Conservation (phyloP, 2,113 vertebrate species). For the Trichomycterus rosablanca region DNA sequence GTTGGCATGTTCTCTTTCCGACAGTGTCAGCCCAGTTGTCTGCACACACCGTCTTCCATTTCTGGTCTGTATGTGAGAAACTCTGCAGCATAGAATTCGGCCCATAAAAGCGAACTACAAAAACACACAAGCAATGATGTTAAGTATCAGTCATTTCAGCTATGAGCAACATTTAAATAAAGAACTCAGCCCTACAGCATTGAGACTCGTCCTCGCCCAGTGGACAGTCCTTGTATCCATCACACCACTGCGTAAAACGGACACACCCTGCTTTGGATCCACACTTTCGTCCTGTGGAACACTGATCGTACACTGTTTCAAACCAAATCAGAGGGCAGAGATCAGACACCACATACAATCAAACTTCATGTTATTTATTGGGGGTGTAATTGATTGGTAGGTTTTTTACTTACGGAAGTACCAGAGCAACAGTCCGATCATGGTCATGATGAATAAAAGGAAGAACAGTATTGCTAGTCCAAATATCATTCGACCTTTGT, state of each 20-base stretch:
- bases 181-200: neutral
- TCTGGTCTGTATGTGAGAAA: slow-evolving; percentile 45
- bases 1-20: slow-evolving; percentile 48
- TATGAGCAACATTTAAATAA: too few relatives aligned
- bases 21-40: slow-evolving; percentile 50
- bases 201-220: neutral
- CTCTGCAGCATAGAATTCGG: slow-evolving; percentile 52
- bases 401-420: slow-evolving; percentile 2
- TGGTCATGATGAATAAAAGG: neutral
- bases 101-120: slow-evolving; percentile 58
- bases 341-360: neutral
- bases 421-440: neutral
- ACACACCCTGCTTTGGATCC: neutral
- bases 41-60: slow-evolving; percentile 60
- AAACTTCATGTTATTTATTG: too few relatives aligned
- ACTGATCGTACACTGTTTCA: neutral
- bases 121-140: neutral
- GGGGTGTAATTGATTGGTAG: too few relatives aligned
- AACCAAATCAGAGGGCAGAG: neutral
- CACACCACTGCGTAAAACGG: neutral
- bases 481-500: neutral
- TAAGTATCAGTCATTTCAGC: too few relatives aligned
- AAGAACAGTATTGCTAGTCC: neutral
- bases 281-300: neutral
- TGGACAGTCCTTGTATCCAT: neutral